Evolutionary conservation across 2,113 vertebrate species (phyloP).

Genomic region (Rynchops niger): DNA sequence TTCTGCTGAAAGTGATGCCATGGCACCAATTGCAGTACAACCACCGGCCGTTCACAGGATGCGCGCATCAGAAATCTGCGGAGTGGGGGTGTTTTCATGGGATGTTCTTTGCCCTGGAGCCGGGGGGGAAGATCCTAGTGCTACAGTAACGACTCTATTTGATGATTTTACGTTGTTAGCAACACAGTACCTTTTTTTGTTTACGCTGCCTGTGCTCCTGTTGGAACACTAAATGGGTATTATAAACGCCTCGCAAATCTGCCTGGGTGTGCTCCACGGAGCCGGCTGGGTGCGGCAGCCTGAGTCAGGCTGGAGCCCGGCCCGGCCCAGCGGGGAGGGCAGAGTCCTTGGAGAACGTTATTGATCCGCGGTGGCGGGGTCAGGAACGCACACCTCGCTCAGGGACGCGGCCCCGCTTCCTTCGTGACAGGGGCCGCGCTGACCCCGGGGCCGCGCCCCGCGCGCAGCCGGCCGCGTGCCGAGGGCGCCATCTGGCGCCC

Average conservation of each 20-base stretch:
- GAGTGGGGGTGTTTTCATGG: neutral
- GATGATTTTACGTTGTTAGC: neutral
- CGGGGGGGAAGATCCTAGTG: rapidly evolving
- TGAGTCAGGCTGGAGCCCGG: neutral
- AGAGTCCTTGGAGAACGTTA: neutral
- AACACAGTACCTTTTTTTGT: rapidly evolving
- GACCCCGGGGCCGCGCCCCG: rapidly evolving
- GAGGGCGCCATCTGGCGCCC: slow-evolving; percentile 8
- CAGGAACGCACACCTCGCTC: rapidly evolving
- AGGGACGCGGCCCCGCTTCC: rapidly evolving
- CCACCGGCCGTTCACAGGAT: rapidly evolving
- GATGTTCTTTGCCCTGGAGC: neutral
- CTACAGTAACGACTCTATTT: neutral
- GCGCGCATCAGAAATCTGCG: rapidly evolving
- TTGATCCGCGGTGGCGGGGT: rapidly evolving
- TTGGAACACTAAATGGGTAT: too few species aligned
- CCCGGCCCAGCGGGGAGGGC: rapidly evolving
- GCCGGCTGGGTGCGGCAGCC: too few species aligned
- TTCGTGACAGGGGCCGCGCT: rapidly evolving
- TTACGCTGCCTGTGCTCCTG: neutral
- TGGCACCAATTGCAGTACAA: rapidly evolving
- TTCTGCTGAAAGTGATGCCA: neutral
- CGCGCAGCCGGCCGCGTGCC: neutral
- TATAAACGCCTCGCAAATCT: rapidly evolving
- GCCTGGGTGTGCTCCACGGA: rapidly evolving